These are phyloP conservation scores for Anser brachyrhynchus DNA, from an alignment of 2,113 vertebrate species.

Conservation along the genomic window DNA sequence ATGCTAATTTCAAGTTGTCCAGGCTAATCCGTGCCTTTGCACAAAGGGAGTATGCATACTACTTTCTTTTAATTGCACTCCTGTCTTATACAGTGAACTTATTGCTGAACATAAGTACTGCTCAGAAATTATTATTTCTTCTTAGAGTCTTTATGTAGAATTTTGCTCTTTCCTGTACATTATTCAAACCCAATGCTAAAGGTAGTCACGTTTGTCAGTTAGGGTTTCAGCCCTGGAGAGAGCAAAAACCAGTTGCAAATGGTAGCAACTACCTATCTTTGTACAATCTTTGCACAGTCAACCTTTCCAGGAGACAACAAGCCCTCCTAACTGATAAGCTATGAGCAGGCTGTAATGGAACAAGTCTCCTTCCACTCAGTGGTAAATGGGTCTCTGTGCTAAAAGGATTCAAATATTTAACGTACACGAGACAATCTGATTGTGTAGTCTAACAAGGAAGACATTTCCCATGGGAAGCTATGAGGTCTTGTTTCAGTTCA, in stretches of 20 bases:
- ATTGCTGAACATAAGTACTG: neutral
- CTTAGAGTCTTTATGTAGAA: neutral
- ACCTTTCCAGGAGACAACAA: neutral
- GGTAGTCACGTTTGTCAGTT: neutral
- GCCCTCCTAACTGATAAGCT: neutral
- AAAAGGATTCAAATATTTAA: neutral
- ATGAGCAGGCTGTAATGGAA: neutral
- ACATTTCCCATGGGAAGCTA: conserved; percentile 38
- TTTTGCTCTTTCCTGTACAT: neutral
- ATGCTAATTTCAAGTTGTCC: neutral
- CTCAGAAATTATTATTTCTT: neutral
- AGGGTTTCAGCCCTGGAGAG: neutral
- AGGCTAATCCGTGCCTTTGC: neutral
- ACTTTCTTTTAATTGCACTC: neutral
- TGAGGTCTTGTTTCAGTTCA: neutral
- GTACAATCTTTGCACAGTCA: neutral
- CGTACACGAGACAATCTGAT: neutral
- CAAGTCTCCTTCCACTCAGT: neutral
- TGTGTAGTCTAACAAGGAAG: neutral
- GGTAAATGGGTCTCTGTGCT: neutral
- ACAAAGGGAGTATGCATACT: rapidly evolving
- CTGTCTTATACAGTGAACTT: neutral
- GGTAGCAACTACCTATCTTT: neutral
- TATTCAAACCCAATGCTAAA: neutral
- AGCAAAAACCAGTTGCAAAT: neutral